These are phyloP conservation scores for Meriones psammophilus DNA, from an alignment of 2,797 vertebrate genomes.

Conservation along the genomic window DNA sequence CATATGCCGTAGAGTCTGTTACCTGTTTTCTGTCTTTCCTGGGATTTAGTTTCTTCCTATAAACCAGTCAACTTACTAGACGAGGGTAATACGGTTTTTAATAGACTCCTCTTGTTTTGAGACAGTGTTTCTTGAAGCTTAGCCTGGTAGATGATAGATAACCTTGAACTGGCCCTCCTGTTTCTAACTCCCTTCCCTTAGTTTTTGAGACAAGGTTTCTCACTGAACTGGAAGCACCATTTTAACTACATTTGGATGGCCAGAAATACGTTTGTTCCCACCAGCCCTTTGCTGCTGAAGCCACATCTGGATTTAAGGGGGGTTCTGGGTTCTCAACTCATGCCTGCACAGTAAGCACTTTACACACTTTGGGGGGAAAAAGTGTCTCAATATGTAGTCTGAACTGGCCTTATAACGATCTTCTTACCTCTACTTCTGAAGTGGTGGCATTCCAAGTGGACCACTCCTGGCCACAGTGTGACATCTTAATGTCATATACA, in stretches of 20 bases:
- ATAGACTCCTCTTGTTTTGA: neutral
- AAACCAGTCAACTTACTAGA: neutral
- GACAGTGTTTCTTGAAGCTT: neutral
- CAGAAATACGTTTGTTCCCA: neutral
- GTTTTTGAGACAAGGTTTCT: neutral
- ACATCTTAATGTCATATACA: neutral
- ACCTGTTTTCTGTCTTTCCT: neutral
- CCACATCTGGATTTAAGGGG: neutral
- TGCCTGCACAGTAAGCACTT: neutral
- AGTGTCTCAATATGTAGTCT: neutral
- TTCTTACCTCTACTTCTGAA: neutral
- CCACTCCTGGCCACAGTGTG: neutral
- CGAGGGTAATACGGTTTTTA: neutral
- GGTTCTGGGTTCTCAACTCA: neutral
- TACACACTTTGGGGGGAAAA: neutral
- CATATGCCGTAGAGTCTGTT: neutral
- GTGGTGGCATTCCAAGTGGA: neutral
- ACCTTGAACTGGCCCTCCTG: neutral
- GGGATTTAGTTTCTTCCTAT: neutral
- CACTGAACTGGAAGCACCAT: neutral
- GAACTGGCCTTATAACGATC: neutral
- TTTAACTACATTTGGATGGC: neutral
- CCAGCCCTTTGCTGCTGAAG: neutral
- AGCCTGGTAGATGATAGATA: neutral
- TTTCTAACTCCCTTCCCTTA: neutral